A percentile compares a stretch with the other conserved stretches of the same genome.
Evolutionary conservation across 2,888 invertebrate genomes (phyloP).

Genomic region (Trachelus stipa): DNA sequence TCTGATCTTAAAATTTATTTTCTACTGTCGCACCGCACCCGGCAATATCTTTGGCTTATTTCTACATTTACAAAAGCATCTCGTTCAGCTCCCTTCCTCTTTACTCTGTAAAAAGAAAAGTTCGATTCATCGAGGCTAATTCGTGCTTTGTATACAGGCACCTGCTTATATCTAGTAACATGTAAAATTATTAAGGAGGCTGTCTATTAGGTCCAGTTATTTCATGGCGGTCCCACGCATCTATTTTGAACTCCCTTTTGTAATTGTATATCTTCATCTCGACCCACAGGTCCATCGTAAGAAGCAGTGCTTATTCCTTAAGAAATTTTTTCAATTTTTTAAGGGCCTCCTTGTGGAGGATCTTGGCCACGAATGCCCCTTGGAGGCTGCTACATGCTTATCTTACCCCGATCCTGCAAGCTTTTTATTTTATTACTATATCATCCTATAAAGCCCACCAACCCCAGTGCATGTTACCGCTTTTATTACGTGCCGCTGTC

Average conservation of each 20-base stretch:
- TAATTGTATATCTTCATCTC: conserved; percentile 3
- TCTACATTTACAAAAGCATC: background rate
- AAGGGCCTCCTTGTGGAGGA: background rate
- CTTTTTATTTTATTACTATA: conserved; percentile 61
- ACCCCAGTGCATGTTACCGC: conserved; percentile 55
- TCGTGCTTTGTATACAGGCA: background rate
- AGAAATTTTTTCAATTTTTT: background rate
- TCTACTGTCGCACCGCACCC: background rate
- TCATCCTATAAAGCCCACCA: conserved; percentile 53
- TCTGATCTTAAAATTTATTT: background rate
- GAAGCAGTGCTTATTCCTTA: background rate
- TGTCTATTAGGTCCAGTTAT: background rate
- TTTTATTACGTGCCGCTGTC: conserved; percentile 63
- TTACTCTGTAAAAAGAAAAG: background rate
- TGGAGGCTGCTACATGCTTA: conserved; percentile 19
- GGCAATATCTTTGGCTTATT: background rate
- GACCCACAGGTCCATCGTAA: background rate
- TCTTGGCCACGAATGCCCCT: background rate
- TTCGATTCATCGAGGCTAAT: background rate
- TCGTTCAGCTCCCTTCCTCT: background rate
- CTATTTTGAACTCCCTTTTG: background rate
- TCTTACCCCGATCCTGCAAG: conserved; percentile 31
- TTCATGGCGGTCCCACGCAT: background rate
- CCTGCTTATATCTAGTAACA: background rate
- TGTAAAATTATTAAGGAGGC: conserved; percentile 2